Evolutionary conservation across 2,113 vertebrate species (phyloP), one percentile per base, ranked within the genome.

Genomic region (Gallinago paraguaiae): DNA sequence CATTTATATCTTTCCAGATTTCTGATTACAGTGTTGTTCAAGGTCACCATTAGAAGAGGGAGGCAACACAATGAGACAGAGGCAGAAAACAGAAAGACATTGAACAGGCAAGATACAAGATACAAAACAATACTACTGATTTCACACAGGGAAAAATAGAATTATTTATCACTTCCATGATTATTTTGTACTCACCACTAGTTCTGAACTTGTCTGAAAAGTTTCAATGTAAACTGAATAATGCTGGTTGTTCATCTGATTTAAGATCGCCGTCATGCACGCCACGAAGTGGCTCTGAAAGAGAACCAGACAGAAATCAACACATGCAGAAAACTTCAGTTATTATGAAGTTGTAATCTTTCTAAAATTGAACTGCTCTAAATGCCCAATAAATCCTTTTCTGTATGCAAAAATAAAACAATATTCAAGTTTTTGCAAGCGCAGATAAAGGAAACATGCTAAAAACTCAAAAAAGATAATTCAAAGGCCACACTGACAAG

Each of bases 261-360:
- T 98, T 83, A 99, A 98, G 93, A 99, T 99, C 0, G 99, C 99
- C 43, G 99, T 99, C 99, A 99, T 99, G 87, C 99, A 99, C 2
- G 99, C 99, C 83, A 99, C 99, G 93, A 99, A 99, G 88, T 98
- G 98, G 96, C 99, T 99, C 99, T 99, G 91, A 31, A 97, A 98
- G 68, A 91, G 94, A 98, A 39, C 24, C 61, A 93, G 84, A 82
- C 41, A 88, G 25, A 86, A n/a, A 86, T 64, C 39, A 88, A 74
- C 30, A 85, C 20, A 53, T 24, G 17, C 8, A 60, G 25, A 11
- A 43, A 37, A 41, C 10, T 81, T 20, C 7, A 39, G 9, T 37
- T 19, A 48, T 0, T n/a, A 39, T 39, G 25, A 17, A 61, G 39
- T 0, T 23, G 5, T 8, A 33, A 16, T 45, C 14, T 37, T 90